A percentile compares a stretch with the other conserved stretches of the same genome.
Evolutionary conservation across 2,113 vertebrate species (phyloP).

Genomic region (Clarias magur): DNA sequence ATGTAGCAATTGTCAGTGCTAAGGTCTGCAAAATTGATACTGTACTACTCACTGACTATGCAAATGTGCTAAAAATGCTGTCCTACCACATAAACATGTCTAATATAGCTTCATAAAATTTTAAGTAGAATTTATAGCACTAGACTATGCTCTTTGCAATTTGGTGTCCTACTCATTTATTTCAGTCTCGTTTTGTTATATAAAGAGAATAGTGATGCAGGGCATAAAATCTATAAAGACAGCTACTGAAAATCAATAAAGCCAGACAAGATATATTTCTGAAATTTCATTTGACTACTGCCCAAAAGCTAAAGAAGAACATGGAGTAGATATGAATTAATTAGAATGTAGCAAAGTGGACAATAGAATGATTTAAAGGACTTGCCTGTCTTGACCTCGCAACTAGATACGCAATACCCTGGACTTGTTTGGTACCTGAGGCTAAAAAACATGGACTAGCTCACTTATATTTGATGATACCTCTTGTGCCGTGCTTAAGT

Average conservation of each 20-base stretch:
- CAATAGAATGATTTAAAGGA: neutral
- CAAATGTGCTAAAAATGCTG: neutral
- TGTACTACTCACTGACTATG: slow-evolving; percentile 1
- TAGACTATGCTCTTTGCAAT: neutral
- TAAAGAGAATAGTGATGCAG: neutral
- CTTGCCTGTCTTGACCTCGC: neutral
- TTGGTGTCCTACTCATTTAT: neutral
- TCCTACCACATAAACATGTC: neutral
- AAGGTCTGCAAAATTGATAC: neutral
- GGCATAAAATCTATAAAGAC: neutral
- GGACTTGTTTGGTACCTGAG: neutral
- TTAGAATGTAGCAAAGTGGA: neutral
- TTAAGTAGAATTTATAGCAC: neutral
- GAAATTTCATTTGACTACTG: neutral
- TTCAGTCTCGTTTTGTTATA: neutral
- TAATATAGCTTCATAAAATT: neutral
- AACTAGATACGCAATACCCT: neutral
- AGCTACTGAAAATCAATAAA: neutral
- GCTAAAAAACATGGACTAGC: neutral
- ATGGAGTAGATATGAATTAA: neutral
- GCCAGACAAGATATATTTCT: neutral
- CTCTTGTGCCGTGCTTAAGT: neutral
- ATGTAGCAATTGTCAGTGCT: neutral
- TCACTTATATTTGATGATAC: neutral
- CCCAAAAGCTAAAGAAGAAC: neutral